Base-by-base conservation (phyloP, 2,888 invertebrate species). In the Oscheius onirici region DNA sequence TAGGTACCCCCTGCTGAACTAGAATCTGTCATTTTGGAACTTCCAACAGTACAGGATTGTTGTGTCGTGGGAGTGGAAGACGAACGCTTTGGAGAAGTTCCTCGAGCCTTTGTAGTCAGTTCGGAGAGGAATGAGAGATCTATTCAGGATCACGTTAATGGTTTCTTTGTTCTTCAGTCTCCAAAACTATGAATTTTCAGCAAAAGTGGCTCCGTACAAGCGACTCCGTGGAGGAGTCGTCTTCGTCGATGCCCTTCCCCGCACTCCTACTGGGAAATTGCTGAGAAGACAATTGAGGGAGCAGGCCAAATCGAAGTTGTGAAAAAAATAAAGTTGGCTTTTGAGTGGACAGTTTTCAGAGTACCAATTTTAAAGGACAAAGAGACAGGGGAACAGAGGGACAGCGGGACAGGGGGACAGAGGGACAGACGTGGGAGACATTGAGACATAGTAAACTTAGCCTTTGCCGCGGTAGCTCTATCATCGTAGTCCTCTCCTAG, bases 61-160 rank as follows among this genome's bases (percentile, higher is more conserved):
- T 74, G 74, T 20, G 81, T 81, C 0, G 71, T 79, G 22, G 81
- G 81, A 17, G 70, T 80, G 0, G 73, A 73, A 17, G 77, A 80
- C 89, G 88, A 90, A 0, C 88, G 88, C 11, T 90, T 90, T 43
- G 94, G 94, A 5, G 93, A 94, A 88, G 90, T 91, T 11, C 94
- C 75, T 1, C 61, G 76, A 24, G 78, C 78, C 2, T 71, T 68
- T 44, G 74, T 78, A 3, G 78, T 78, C 34, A 51, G 63, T 13
- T 28, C 22, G 0, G 41, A 52, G 2, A n/a, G 52, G 17, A 58
- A 69, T 20, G 69, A 51, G 13, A 8, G 60, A 46, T 17, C 15
- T 15, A 54, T 60, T 17, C 55, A 58, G 24, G 60, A 49, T 26
- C 57, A 57, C 17, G 68, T 68, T 20, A 75, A 75, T 54, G 44